These are phyloP conservation scores for Poecilia wingei DNA, from an alignment of 2,797 vertebrate species.

Conservation along the genomic window DNA sequence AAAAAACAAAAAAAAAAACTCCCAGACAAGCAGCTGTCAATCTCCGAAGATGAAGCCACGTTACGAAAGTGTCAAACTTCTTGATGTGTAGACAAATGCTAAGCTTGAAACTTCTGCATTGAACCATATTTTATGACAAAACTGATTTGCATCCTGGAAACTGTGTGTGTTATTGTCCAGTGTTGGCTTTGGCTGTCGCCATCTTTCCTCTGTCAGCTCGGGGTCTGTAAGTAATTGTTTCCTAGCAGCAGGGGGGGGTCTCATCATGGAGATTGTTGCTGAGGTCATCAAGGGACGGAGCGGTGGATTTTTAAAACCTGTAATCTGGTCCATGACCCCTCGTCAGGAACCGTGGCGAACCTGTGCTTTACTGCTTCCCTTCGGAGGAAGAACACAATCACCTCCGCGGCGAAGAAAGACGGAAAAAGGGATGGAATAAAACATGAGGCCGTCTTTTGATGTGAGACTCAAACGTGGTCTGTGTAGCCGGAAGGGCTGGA, in stretches of 20 bases:
- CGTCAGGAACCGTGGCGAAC: background rate
- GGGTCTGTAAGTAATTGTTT: constrained; percentile 42
- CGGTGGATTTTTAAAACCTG: background rate
- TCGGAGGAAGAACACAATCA: background rate
- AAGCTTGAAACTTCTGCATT: background rate
- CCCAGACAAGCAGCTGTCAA: background rate
- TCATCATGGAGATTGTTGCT: constrained; percentile 4
- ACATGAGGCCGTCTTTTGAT: constrained; percentile 2
- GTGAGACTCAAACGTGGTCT: background rate
- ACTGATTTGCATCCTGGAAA: constrained; percentile 2
- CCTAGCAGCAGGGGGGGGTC: constrained; percentile 24
- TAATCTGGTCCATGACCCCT: background rate
- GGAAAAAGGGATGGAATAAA: background rate
- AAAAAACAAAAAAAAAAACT: background rate
- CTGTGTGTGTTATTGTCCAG: constrained; percentile 14
- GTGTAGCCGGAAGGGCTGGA: background rate
- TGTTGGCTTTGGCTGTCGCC: constrained; percentile 11
- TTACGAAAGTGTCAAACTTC: background rate
- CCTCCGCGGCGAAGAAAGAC: background rate
- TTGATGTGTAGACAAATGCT: background rate
- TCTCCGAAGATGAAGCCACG: background rate
- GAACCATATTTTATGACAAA: background rate
- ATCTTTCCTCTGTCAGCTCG: constrained; percentile 25
- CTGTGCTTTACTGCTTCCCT: background rate
- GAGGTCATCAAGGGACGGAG: background rate